Conservation (phyloP, 2,888 invertebrate species). For the Nemapogon koenigi region DNA sequence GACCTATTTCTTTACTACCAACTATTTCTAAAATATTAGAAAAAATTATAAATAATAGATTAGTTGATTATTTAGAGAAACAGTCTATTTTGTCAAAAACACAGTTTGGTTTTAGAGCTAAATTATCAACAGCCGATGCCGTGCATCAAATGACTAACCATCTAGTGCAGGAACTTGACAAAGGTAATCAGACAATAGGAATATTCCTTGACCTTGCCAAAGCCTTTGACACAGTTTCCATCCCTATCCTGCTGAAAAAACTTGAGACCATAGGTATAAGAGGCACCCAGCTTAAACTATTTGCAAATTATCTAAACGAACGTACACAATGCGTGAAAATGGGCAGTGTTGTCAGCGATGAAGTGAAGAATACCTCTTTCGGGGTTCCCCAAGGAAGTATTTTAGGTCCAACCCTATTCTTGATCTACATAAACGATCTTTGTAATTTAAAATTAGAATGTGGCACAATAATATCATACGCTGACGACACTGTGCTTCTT, state of each 20-base stretch:
- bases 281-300: slow-evolving; percentile 8
- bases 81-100: not conserved
- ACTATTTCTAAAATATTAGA: not conserved
- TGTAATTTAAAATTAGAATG: slow-evolving; percentile 8
- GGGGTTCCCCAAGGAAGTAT: slow-evolving; percentile 15
- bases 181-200: slow-evolving; percentile 7
- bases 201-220: slow-evolving; percentile 10
- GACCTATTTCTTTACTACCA: slow-evolving; percentile 13
- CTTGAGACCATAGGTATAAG: slow-evolving; percentile 11
- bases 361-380: slow-evolving; percentile 3
- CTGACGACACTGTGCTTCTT: slow-evolving; percentile 8
- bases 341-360: not conserved
- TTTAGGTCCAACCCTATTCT: slow-evolving; percentile 13
- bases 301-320: slow-evolving; percentile 10
- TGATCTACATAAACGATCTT: slow-evolving; percentile 14
- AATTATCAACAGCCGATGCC: slow-evolving; percentile 6
- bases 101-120: slow-evolving; percentile 14
- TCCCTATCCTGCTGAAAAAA: slow-evolving; percentile 11
- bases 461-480: slow-evolving; percentile 10
- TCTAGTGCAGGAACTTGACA: slow-evolving; percentile 9
- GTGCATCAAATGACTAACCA: slow-evolving; percentile 2
- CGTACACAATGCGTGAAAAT: slow-evolving; percentile 11
- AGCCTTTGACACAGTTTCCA: slow-evolving; percentile 11
- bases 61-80: slow-evolving; percentile 10
- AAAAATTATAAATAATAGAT: slow-evolving; percentile 7